Evolutionary conservation across 2,113 vertebrate species (phyloP).

Genomic region (Brachyhypopomus gauderio): DNA sequence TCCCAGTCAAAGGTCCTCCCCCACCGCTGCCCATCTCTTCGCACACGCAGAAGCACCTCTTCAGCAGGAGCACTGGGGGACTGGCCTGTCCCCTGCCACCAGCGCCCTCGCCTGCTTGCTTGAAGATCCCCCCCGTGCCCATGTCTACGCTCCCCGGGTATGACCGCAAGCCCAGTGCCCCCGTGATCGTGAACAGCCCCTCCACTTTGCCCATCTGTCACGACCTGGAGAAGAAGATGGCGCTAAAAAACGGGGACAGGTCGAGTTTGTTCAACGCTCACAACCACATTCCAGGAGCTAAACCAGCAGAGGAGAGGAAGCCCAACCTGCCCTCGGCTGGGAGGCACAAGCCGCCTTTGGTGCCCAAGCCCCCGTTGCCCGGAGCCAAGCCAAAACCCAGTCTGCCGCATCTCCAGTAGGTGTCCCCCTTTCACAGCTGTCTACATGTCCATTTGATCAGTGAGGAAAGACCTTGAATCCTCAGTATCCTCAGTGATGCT

Average conservation of each 20-base stretch:
- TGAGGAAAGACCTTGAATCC: neutral
- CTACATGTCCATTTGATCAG: neutral
- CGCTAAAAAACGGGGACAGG: slow-evolving; percentile 55
- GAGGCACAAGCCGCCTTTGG: slow-evolving; percentile 56
- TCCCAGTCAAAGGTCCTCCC: slow-evolving; percentile 52
- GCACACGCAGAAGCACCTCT: slow-evolving; percentile 45
- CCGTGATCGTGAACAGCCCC: neutral
- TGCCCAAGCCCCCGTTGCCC: slow-evolving; percentile 66
- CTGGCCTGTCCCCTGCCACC: slow-evolving; percentile 22
- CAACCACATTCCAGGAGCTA: neutral
- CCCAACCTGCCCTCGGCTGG: neutral
- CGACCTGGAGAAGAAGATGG: slow-evolving; percentile 56
- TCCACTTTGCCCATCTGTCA: slow-evolving; percentile 67
- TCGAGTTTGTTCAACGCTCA: slow-evolving; percentile 6
- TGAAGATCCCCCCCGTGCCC: neutral
- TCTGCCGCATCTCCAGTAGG: slow-evolving; percentile 63
- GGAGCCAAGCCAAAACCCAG: slow-evolving; percentile 62
- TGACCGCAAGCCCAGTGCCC: slow-evolving; percentile 21
- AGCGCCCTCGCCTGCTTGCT: slow-evolving; percentile 31
- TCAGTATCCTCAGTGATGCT: neutral
- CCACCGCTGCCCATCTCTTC: slow-evolving; percentile 58
- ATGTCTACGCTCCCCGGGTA: neutral
- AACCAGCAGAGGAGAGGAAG: neutral
- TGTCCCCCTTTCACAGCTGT: slow-evolving; percentile 1
- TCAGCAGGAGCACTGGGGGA: neutral